Evolutionary conservation across 2,888 invertebrate genomes (phyloP).

Genomic region (Biston betularia): DNA sequence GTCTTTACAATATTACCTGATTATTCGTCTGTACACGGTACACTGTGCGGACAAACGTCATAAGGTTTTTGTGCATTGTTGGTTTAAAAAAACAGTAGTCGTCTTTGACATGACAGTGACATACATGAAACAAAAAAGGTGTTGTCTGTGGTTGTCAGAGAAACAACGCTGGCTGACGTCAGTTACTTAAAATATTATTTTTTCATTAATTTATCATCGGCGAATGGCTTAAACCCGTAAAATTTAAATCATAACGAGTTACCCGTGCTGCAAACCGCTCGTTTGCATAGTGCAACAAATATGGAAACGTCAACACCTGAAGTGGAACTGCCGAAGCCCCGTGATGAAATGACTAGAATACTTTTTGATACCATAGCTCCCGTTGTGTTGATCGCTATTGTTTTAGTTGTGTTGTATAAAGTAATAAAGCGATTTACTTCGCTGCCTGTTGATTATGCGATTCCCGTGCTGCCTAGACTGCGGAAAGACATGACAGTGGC

Average conservation of each 20-base stretch:
- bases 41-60: too few species aligned
- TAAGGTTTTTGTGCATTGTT: too few species aligned
- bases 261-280: slow-evolving; percentile 43
- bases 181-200: slow-evolving; percentile 61
- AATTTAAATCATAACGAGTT: slow-evolving; percentile 54
- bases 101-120: neutral
- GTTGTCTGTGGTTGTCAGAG: neutral
- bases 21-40: too few species aligned
- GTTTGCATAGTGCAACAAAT: slow-evolving; percentile 44
- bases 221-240: slow-evolving; percentile 54
- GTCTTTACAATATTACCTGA: too few species aligned
- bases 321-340: slow-evolving; percentile 57
- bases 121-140: neutral
- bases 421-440: slow-evolving; percentile 83
- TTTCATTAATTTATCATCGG: slow-evolving; percentile 43
- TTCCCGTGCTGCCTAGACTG: slow-evolving; percentile 89
- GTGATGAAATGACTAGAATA: slow-evolving; percentile 32
- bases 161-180: slow-evolving; percentile 62
- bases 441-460: slow-evolving; percentile 53
- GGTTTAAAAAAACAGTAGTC: too few species aligned
- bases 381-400: slow-evolving; percentile 87
- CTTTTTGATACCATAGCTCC: slow-evolving; percentile 83
- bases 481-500: slow-evolving; percentile 95
- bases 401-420: slow-evolving; percentile 89
- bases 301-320: slow-evolving; percentile 71